Base-by-base conservation (phyloP, 2,797 vertebrate species). In the Gallinago solitaria region DNA sequence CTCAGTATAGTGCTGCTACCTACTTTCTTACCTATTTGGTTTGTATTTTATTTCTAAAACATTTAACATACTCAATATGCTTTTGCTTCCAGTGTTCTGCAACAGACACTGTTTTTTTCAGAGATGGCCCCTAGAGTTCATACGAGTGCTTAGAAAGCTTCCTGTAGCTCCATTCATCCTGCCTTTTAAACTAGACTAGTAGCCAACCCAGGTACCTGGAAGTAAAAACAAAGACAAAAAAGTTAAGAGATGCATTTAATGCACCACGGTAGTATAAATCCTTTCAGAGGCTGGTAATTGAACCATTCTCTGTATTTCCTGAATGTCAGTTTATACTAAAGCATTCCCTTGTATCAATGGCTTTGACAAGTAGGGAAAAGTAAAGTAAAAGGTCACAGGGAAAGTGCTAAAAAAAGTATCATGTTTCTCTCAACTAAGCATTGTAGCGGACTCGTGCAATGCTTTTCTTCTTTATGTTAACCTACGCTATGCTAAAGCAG, bases 201-300 rank as follows among this genome's bases (percentile, higher is more conserved):
- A 89, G 77, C 69, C 74, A 95, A 63, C 54, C 13, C 78, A 80
- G 71, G 83, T 79, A 90, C 33, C 67, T 90, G 73, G 61, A 84
- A 90, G 57, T 89, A 87, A 89, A 82, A 92, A 82, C 63, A 76
- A 85, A 81, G 76, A 85, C 33, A 43, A 82, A 83, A 37, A 78
- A 27, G 17, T 83, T 79, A 90, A 93, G 90, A 95, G 95, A 91
- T 96, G 95, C 95, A 95, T 94, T 94, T 86, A 96, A 95, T 96
- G 94, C 96, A 97, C 73, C 96, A 70, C 0, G 24, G 90, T 85
- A 91, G 77, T 61, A 87, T 23, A 80, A 86, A 93, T 82, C 75
- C 74, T 94, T 86, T 70, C 83, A 70, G 87, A 93, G 84, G 45
- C 76, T 67, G 79, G 71, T 60, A 73, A 73, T 53, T 59, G 16